Conservation (phyloP, 1,140 invertebrate genomes). For the Drosophila ercepeae region DNA sequence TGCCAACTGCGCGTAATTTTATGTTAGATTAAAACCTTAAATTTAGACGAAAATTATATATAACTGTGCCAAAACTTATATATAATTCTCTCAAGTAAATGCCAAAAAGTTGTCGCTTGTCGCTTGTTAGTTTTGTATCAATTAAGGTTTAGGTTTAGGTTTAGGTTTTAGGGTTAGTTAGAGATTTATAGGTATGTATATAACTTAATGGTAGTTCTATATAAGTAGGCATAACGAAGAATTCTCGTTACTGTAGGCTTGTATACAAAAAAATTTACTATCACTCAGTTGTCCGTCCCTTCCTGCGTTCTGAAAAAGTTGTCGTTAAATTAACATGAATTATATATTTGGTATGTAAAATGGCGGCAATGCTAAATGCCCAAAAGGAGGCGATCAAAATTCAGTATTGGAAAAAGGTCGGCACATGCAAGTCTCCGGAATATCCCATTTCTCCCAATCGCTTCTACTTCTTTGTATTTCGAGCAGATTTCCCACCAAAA, state of each 20-base stretch:
- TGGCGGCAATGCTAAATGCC: constrained; percentile 74
- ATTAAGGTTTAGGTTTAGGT: constrained; percentile 40
- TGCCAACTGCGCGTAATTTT: constrained; percentile 34
- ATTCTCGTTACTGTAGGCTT: constrained; percentile 36
- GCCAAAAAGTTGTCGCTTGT: constrained; percentile 62
- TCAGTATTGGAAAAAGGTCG: constrained; percentile 43
- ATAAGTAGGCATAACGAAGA: constrained; percentile 66
- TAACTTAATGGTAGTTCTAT: constrained; percentile 67
- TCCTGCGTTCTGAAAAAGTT: constrained; percentile 49
- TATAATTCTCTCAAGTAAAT: constrained; percentile 79
- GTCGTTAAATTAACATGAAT: constrained; percentile 47
- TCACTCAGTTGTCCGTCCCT: constrained; percentile 60
- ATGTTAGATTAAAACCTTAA: constrained; percentile 65
- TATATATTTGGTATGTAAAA: constrained; percentile 77
- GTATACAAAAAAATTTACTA: constrained; percentile 62
- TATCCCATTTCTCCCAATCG: constrained; percentile 1
- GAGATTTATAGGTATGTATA: constrained; percentile 27
- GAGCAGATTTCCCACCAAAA: constrained; percentile 51
- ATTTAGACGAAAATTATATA: constrained; percentile 81
- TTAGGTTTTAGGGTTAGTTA: constrained; percentile 33
- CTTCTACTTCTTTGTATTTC: constrained; percentile 8
- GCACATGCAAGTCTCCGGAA: constrained; percentile 39
- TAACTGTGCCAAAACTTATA: constrained; percentile 53
- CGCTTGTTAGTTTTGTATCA: constrained; percentile 40
- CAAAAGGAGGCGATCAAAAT: constrained; percentile 13